Percentiles rank a stretch among this genome's conserved stretches.
Conservation (phyloP, 2,888 invertebrate genomes). For the Lepidochrysops patricia region DNA sequence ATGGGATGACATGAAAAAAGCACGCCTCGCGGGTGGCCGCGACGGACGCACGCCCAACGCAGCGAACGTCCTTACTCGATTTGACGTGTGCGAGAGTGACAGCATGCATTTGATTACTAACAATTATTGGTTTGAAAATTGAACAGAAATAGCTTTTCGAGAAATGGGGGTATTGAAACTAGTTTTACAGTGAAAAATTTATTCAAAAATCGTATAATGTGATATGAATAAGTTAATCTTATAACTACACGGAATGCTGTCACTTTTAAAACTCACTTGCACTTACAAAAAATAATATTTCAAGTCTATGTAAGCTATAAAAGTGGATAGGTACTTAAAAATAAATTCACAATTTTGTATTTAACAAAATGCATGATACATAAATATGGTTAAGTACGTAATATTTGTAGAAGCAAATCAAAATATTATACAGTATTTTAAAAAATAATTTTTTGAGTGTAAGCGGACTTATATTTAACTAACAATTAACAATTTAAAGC, state of each 20-base stretch:
- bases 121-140: too few relatives aligned
- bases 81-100: too few relatives aligned
- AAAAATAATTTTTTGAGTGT: conserved; percentile 9
- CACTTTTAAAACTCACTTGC: conserved; percentile 22
- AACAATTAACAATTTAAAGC: conserved; percentile 4
- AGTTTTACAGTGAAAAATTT: conserved; percentile 21
- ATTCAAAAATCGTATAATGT: conserved; percentile 24
- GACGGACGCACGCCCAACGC: too few relatives aligned
- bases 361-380: neutral
- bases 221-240: conserved; percentile 55
- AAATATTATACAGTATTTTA: conserved; percentile 10
- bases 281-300: conserved; percentile 3
- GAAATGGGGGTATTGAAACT: too few relatives aligned
- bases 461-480: conserved; percentile 9
- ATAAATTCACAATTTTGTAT: neutral
- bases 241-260: conserved; percentile 44
- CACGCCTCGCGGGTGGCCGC: too few relatives aligned
- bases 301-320: neutral
- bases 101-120: too few relatives aligned
- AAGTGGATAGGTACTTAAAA: neutral
- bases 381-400: neutral
- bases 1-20: too few relatives aligned
- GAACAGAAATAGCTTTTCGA: too few relatives aligned
- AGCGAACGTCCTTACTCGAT: too few relatives aligned
- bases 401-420: neutral